Evolutionary conservation across 2,113 vertebrate genomes (phyloP).

Genomic region (Bos taurus): DNA sequence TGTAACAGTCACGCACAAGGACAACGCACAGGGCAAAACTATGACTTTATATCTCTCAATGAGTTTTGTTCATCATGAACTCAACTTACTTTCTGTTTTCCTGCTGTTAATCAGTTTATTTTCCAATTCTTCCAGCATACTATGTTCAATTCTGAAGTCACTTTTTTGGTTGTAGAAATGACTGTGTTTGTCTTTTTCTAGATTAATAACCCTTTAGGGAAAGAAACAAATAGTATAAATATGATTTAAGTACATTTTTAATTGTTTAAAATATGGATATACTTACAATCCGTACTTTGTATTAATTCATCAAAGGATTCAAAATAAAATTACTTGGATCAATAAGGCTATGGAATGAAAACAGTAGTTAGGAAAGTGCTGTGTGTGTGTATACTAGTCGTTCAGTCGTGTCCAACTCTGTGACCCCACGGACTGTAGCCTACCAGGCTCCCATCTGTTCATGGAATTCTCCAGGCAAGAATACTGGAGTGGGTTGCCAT

Average conservation of each 20-base stretch:
- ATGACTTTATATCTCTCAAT: background rate
- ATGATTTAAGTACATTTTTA: slow-evolving; percentile 26
- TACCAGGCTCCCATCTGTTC: background rate
- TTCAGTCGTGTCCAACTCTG: background rate
- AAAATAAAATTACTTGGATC: background rate
- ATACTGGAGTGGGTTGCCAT: background rate
- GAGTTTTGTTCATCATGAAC: background rate
- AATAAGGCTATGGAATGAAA: background rate
- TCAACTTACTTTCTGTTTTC: slow-evolving; percentile 85
- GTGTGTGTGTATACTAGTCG: background rate
- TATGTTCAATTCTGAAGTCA: slow-evolving; percentile 80
- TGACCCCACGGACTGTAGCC: background rate
- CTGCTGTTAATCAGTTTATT: slow-evolving; percentile 80
- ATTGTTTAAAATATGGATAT: slow-evolving; percentile 42
- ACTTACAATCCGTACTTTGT: background rate
- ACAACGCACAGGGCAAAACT: background rate
- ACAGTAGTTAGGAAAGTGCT: background rate
- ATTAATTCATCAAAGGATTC: background rate
- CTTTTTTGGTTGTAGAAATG: slow-evolving; percentile 84
- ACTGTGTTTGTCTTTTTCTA: slow-evolving; percentile 86
- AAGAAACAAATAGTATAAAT: slow-evolving; percentile 60
- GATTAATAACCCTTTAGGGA: slow-evolving; percentile 83
- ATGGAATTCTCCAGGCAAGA: background rate
- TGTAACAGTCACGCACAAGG: background rate
- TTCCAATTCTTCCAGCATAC: slow-evolving; percentile 85